phyloP scores from a whole-genome alignment of 2,113 vertebrate species.

The Asarcornis scutulata region DNA sequence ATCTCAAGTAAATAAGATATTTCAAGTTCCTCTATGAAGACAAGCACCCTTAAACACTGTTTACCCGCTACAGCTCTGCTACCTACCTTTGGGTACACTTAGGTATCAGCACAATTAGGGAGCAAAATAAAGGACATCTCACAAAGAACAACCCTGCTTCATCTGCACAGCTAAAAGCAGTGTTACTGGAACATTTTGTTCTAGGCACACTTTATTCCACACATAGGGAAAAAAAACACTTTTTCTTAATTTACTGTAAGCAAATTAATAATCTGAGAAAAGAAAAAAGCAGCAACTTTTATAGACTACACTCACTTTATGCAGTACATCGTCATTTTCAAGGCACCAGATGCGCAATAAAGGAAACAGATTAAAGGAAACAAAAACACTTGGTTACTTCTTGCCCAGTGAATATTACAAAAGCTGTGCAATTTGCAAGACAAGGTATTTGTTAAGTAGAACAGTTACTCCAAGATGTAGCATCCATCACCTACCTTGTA shows the following conservation, averaged over 20 bases:
- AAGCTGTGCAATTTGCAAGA: background rate
- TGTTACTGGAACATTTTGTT: background rate
- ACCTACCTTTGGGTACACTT: background rate
- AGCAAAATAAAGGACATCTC: background rate
- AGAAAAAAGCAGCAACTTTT: slow-evolving; percentile 13
- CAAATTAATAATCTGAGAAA: slow-evolving; percentile 15
- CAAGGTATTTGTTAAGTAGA: background rate
- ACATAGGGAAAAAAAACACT: background rate
- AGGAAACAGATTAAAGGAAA: slow-evolving; percentile 31
- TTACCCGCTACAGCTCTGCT: background rate
- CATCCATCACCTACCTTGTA: slow-evolving; percentile 88
- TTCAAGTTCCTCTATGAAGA: background rate
- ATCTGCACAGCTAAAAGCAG: background rate
- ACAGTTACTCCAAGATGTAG: background rate
- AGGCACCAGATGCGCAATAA: background rate
- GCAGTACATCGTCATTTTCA: slow-evolving; percentile 3
- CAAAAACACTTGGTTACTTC: slow-evolving; percentile 14
- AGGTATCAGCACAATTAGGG: background rate
- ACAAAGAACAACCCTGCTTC: background rate
- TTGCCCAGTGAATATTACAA: background rate
- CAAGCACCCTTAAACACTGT: background rate
- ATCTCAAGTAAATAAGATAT: background rate
- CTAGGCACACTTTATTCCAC: background rate
- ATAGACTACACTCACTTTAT: slow-evolving; percentile 27
- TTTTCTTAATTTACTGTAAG: background rate